Percentiles rank a stretch among this genome's conserved stretches.
These are phyloP conservation scores for Diplodus sargus DNA, from an alignment of 2,797 vertebrate genomes.

Conservation along the genomic window DNA sequence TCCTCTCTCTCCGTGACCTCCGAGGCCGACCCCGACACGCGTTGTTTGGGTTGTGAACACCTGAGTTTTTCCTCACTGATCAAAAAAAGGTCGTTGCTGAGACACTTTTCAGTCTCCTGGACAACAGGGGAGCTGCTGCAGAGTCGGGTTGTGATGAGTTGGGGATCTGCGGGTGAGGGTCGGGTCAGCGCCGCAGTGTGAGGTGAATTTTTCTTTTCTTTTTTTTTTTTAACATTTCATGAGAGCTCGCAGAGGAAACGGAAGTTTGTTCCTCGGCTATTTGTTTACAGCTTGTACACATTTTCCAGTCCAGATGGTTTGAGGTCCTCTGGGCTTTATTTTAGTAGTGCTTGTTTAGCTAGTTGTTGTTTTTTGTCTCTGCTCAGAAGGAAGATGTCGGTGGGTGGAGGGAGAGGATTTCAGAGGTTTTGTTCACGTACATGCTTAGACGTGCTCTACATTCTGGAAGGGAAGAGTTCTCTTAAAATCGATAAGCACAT, in stretches of 20 bases:
- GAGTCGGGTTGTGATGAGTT: constrained; percentile 13
- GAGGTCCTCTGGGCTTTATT: constrained; percentile 57
- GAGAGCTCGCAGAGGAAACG: neutral
- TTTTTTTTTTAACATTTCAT: constrained; percentile 5
- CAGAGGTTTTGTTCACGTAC: constrained; percentile 51
- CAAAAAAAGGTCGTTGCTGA: constrained; percentile 43
- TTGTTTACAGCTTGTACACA: constrained; percentile 65
- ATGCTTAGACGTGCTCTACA: constrained; percentile 54
- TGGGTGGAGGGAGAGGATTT: constrained; percentile 57
- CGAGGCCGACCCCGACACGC: neutral
- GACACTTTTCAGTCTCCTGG: constrained; percentile 46
- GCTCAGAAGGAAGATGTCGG: constrained; percentile 33
- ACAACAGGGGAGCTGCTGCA: constrained; percentile 28
- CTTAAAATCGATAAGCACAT: constrained; percentile 65
- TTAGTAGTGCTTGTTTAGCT: constrained; percentile 39
- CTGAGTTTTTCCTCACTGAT: constrained; percentile 25
- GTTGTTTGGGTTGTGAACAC: constrained; percentile 37
- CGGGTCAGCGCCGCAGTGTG: constrained; percentile 50
- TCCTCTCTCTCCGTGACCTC: constrained; percentile 27
- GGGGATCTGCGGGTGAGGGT: constrained; percentile 15
- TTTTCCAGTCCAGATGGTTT: constrained; percentile 65
- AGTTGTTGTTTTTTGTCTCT: constrained; percentile 4
- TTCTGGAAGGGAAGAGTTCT: constrained; percentile 44
- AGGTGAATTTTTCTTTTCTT: constrained; percentile 38
- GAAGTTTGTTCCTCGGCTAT: constrained; percentile 49